Conservation (phyloP, 2,888 invertebrate genomes). For the Tipula vernalis region DNA sequence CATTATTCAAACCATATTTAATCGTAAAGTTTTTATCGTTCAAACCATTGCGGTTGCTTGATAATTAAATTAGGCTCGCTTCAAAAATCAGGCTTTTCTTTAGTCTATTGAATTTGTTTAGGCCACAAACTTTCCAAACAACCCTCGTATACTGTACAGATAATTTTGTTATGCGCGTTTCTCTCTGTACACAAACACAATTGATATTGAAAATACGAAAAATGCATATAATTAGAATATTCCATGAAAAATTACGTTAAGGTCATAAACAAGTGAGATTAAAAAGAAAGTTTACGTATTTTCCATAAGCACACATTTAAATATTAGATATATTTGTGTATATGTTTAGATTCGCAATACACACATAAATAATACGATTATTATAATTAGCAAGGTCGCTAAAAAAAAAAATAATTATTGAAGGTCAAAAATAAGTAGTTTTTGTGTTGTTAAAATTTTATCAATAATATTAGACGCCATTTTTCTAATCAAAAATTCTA, state of each 20-base stretch:
- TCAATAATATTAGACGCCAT: not conserved
- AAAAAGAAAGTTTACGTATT: not conserved
- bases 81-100: not conserved
- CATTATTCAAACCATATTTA: not conserved
- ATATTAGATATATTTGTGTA: not conserved
- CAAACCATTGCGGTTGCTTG: not conserved
- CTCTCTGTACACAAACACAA: not conserved
- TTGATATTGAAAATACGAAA: not conserved
- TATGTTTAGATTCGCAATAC: not conserved
- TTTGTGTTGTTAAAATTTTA: not conserved
- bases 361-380: not conserved
- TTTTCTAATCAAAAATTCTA: not conserved
- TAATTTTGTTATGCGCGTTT: not conserved
- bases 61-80: not conserved
- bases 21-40: not conserved
- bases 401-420: not conserved
- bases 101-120: not conserved
- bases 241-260: not conserved
- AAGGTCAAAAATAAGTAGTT: not conserved
- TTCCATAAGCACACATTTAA: not conserved
- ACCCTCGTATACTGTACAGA: not conserved
- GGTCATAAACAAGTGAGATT: not conserved
- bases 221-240: conserved; percentile 4
- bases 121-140: no score
- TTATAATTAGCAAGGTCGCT: not conserved